phyloP scores from a whole-genome alignment of 2,888 invertebrate genomes.

The Eristalis pertinax region DNA sequence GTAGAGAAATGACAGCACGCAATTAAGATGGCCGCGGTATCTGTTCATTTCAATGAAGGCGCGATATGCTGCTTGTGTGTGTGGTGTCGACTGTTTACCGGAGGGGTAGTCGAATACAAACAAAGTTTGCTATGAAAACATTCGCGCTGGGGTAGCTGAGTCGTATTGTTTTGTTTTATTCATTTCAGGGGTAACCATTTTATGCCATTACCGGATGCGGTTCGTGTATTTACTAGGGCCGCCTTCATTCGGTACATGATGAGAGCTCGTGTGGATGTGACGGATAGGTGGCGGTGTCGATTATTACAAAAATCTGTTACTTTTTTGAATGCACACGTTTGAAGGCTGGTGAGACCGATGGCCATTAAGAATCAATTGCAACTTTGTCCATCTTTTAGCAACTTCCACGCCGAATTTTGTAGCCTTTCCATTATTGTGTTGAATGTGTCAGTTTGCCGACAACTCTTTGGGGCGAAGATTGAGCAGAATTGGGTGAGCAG shows the following conservation, averaged over 20 bases:
- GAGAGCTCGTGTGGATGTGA: background rate
- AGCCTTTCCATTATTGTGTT: too few relatives aligned
- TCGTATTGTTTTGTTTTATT: background rate
- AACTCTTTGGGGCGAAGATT: too few relatives aligned
- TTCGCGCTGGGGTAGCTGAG: conserved; percentile 12
- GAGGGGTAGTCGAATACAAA: conserved; percentile 36
- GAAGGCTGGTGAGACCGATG: too few relatives aligned
- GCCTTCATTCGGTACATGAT: background rate
- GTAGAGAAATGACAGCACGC: conserved; percentile 78
- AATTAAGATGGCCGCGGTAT: conserved; percentile 78
- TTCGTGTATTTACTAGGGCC: background rate
- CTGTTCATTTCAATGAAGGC: conserved; percentile 70
- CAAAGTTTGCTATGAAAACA: conserved; percentile 15
- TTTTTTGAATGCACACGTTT: too few relatives aligned
- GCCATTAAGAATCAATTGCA: too few relatives aligned
- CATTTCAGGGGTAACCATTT: background rate
- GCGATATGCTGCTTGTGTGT: conserved; percentile 72
- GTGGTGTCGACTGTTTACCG: conserved; percentile 50
- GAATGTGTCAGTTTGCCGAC: too few relatives aligned
- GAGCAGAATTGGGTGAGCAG: too few relatives aligned
- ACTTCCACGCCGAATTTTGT: too few relatives aligned
- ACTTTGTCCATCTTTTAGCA: too few relatives aligned
- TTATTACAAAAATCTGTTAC: background rate
- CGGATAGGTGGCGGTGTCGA: background rate
- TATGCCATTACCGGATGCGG: background rate